A percentile compares a stretch with the other conserved stretches of the same genome.
phyloP scores from a whole-genome alignment of 2,113 vertebrate genomes.

The Thomomys bottae region DNA sequence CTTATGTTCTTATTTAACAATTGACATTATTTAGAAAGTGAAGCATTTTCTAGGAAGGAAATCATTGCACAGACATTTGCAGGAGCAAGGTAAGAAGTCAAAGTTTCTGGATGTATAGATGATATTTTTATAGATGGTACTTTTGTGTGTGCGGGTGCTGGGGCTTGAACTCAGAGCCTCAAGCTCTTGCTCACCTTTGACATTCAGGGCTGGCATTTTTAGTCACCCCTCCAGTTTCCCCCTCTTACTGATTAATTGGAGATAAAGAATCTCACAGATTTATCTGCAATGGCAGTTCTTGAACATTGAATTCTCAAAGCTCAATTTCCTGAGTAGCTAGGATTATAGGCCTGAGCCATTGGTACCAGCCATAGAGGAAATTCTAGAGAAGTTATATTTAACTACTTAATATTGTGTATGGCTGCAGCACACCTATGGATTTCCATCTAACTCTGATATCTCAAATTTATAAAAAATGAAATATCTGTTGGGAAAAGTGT shows the following conservation, averaged over 20 bases:
- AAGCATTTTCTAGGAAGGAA: slow-evolving; percentile 24
- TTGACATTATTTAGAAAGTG: slow-evolving; percentile 53
- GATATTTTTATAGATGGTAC: too few species aligned
- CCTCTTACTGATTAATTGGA: too few species aligned
- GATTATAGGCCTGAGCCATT: too few species aligned
- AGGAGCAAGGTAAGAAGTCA: slow-evolving; percentile 43
- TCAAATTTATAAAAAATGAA: slow-evolving; percentile 14
- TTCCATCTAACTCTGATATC: slow-evolving; percentile 42
- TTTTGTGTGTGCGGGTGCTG: too few species aligned
- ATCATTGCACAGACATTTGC: slow-evolving; percentile 59
- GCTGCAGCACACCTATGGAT: background rate
- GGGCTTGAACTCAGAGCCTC: too few species aligned
- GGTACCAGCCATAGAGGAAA: background rate
- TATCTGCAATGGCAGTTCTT: too few species aligned
- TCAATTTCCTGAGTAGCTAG: too few species aligned
- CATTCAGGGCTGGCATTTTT: too few species aligned
- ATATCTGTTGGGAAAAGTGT: background rate
- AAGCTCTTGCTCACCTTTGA: too few species aligned
- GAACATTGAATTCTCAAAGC: too few species aligned
- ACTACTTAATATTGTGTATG: background rate
- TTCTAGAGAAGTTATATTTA: slow-evolving; percentile 58
- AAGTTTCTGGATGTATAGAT: slow-evolving; percentile 4
- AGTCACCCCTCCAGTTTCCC: too few species aligned
- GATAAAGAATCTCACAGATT: too few species aligned
- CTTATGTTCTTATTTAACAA: background rate